Conservation (phyloP, 2,888 invertebrate species). For the Dexiosoma caninum region DNA sequence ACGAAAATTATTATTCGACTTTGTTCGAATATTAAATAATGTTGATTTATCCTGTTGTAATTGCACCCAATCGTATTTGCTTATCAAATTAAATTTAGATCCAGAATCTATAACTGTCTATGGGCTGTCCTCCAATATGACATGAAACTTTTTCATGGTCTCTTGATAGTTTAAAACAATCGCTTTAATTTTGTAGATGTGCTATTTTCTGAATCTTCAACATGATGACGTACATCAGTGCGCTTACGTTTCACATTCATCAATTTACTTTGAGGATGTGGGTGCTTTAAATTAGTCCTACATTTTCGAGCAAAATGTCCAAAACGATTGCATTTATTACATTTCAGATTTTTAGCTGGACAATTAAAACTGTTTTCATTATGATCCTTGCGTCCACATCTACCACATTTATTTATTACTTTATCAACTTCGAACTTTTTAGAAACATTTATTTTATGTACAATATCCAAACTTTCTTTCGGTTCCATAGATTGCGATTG, state of each 20-base stretch:
- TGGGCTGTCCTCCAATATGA: conserved; percentile 37
- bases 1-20: conserved; percentile 54
- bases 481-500: conserved; percentile 57
- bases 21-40: conserved; percentile 51
- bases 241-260: conserved; percentile 36
- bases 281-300: conserved; percentile 44
- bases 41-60: conserved; percentile 50
- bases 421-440: conserved; percentile 40
- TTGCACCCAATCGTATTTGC: conserved; percentile 40
- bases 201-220: conserved; percentile 43
- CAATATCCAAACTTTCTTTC: conserved; percentile 37
- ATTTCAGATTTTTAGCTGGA: conserved; percentile 39
- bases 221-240: conserved; percentile 31
- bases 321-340: conserved; percentile 48
- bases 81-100: conserved; percentile 51
- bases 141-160: conserved; percentile 41
- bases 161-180: conserved; percentile 51
- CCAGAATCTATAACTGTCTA: conserved; percentile 46
- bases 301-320: conserved; percentile 53
- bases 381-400: conserved; percentile 61
- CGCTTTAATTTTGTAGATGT: conserved; percentile 31
- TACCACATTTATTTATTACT: conserved; percentile 45
- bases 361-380: conserved; percentile 36
- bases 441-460: conserved; percentile 54
- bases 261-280: conserved; percentile 30